Base-by-base conservation (phyloP, 92 coral and sea anemone genomes). In the Phenganax stokvisi region DNA sequence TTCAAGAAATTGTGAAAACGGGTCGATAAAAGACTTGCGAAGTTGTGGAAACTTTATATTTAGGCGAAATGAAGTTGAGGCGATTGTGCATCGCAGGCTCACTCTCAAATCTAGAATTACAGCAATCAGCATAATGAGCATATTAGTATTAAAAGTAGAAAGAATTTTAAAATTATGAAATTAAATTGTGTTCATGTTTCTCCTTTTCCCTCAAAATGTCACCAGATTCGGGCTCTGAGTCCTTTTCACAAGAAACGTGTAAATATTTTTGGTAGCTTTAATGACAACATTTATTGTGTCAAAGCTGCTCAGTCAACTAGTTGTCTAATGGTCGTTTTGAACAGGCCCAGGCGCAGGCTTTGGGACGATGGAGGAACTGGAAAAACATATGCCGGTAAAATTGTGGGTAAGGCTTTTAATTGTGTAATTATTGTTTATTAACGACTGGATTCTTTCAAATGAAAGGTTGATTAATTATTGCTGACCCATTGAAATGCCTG, bases 111-210 rank as follows among this genome's bases (percentile, higher is more conserved):
- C 25, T 20, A 20, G 25, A 20, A 20, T 20, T 20, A 20, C 25
- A 20, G 25, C 25, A 20, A 20, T 20, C 25, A 20, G 25, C 25
- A 20, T 20, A 20, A 20, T 20, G 0, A 20, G 25, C 25, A 20
- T 20, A 20, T 20, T 20, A 20, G 25, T 20, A 20, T 61, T 28
- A 61, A 61, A 61, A 61, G 5, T 12, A 28, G 30, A 37, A 30
- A 13, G 47, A 30, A 10, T 28, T 68, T 68, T 68, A 68, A 68
- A 68, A 68, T 5, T 30, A 68, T 68, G 73, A 68, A 68, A 37
- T 68, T 68, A 30, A 10, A 2, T 37, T 30, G 8, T 11, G 47
- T 37, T 37, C 9, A 53, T 68, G 31, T 68, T 30, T 68, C 53
- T 12, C 54, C 16, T 7, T 68, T 28, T 10, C 31, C 31, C 31